phyloP scores from a whole-genome alignment of 2,797 vertebrate species.

The Parauchenoglanis punctatus region DNA sequence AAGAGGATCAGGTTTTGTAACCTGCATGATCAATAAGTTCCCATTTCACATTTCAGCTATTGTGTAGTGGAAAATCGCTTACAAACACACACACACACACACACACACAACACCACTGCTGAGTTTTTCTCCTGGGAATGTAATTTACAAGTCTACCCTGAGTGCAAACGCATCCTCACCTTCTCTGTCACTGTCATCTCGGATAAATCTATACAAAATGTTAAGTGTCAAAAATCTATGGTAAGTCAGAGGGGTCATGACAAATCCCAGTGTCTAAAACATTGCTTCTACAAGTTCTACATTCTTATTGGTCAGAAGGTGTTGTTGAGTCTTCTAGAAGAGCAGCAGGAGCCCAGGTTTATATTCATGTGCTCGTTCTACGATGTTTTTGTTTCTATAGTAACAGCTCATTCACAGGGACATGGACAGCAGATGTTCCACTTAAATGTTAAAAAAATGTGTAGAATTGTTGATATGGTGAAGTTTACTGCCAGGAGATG shows the following conservation, averaged over 20 bases:
- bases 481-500: neutral
- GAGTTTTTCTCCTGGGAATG: neutral
- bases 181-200: neutral
- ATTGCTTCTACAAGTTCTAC: neutral
- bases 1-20: neutral
- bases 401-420: neutral
- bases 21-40: constrained; percentile 11
- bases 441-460: neutral
- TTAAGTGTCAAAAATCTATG: neutral
- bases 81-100: neutral
- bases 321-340: neutral
- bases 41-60: constrained; percentile 7
- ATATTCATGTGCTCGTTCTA: too few species aligned
- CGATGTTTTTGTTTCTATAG: neutral
- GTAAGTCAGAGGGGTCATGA: neutral
- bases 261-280: neutral
- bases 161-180: neutral
- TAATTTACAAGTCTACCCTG: neutral
- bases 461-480: neutral
- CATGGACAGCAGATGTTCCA: neutral
- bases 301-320: neutral
- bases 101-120: neutral
- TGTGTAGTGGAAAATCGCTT: neutral
- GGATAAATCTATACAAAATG: neutral
- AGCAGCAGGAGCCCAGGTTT: neutral